Percentiles rank a stretch among this genome's conserved stretches.
These are phyloP conservation scores for Eupithecia exiguata DNA, from an alignment of 2,888 invertebrate species.

Conservation along the genomic window DNA sequence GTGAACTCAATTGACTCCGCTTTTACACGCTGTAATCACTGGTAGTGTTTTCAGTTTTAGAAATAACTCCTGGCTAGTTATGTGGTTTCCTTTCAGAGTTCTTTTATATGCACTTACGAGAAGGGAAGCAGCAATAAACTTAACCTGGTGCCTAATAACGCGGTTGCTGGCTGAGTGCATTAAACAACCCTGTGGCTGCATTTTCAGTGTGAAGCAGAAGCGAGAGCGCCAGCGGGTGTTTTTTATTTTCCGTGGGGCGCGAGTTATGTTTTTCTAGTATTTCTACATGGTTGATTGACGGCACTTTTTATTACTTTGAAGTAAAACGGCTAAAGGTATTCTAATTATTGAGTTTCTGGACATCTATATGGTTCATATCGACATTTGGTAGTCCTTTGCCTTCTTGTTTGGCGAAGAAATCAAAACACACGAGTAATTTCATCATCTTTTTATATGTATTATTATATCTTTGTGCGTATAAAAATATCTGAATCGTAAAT, in stretches of 20 bases:
- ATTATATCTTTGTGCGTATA: no score
- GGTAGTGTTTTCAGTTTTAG: background rate
- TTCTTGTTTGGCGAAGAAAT: no score
- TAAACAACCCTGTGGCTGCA: background rate
- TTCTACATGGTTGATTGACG: background rate
- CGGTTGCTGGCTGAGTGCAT: background rate
- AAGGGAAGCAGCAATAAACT: background rate
- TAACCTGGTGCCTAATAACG: background rate
- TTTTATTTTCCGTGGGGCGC: background rate
- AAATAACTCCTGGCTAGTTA: background rate
- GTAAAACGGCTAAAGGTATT: no score
- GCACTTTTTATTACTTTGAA: background rate
- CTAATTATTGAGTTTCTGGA: no score
- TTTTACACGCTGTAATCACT: background rate
- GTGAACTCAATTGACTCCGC: background rate
- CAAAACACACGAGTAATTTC: no score
- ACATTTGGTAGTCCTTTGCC: no score
- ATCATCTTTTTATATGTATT: no score
- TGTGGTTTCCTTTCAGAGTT: background rate
- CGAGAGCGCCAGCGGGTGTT: background rate
- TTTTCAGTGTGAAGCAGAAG: background rate
- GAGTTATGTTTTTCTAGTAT: background rate
- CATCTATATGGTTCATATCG: no score
- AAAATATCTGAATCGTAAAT: no score
- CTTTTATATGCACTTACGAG: background rate